Evolutionary conservation across 2,888 invertebrate genomes (phyloP), one percentile per base, ranked within the genome.

Genomic region (Dendrolimus houi): DNA sequence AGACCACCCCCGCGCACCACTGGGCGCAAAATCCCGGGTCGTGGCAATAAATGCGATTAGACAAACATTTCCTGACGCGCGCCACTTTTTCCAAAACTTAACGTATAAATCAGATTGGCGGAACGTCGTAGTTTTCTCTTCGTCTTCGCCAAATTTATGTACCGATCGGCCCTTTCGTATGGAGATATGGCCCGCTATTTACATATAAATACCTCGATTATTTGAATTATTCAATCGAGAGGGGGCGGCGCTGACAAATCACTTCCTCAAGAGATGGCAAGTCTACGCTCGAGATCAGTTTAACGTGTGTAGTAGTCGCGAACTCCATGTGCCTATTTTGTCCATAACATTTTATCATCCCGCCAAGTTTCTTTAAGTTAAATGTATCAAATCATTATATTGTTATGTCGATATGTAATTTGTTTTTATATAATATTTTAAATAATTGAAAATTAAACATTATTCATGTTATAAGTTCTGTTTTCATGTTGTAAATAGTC

Each of bases 191-290:
- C 77, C 84, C 81, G 85, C 87, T 85, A 89, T 90, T 89, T 89
- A 89, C 90, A 89, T 90, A 89, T 90, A 89, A 90, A 90, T 89
- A 89, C 89, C 87, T 87, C 89, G 88, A 90, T 90, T 90, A 90
- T 90, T 90, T 90, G 90, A 90, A 90, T 90, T 90, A 90, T 90
- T 90, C 90, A 90, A 90, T 90, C 87, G 90, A 89, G 90, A 88
- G 88, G 88, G 89, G 89, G 90, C 87, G 90, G 81, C 84, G 77
- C 87, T 90, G 90, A 90, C 90, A 89, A 89, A 90, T 90, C 88
- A 85, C 87, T 90, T 90, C 89, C 90, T 89, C 81, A 78, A 82
- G 86, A 87, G 87, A 87, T 85, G 83, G 82, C 83, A 81, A 83
- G 85, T 85, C 83, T 81, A 79, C 82, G 83, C 83, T 81, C 70